A percentile compares a stretch with the other conserved stretches of the same genome.
phyloP scores from a whole-genome alignment of 2,888 invertebrate genomes.

The Amphipyra tragopoginis region DNA sequence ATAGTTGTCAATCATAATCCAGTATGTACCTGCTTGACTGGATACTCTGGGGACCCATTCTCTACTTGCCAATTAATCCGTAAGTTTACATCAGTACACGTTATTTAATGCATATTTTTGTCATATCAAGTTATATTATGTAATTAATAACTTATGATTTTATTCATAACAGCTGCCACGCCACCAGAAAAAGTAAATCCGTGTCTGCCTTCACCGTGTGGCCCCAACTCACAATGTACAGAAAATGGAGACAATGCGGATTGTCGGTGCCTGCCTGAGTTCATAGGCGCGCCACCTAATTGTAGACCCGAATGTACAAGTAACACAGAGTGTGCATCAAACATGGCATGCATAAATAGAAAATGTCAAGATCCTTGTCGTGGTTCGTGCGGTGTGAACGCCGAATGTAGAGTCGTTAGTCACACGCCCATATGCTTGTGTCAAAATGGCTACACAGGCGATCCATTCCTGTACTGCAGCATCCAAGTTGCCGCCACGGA shows the following conservation, averaged over 20 bases:
- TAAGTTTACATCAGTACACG: conserved; percentile 66
- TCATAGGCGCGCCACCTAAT: conserved; percentile 91
- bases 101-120: not conserved
- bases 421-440: conserved; percentile 93
- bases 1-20: conserved; percentile 92
- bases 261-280: conserved; percentile 92
- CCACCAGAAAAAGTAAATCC: conserved; percentile 84
- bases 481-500: conserved; percentile 76
- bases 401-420: conserved; percentile 93
- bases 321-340: conserved; percentile 91
- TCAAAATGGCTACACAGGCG: conserved; percentile 90
- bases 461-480: conserved; percentile 91
- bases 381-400: conserved; percentile 92
- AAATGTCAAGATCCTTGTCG: conserved; percentile 93
- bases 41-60: conserved; percentile 94
- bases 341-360: conserved; percentile 92
- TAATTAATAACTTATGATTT: conserved; percentile 1
- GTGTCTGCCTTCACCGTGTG: conserved; percentile 92
- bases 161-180: conserved; percentile 70
- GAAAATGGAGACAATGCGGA: conserved; percentile 90
- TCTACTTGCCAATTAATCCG: conserved; percentile 89
- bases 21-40: conserved; percentile 91
- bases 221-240: conserved; percentile 91
- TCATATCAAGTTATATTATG: not conserved
- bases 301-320: conserved; percentile 92